Conservation (phyloP, 2,113 vertebrate species). For the Protobothrops mucrosquamatus region DNA sequence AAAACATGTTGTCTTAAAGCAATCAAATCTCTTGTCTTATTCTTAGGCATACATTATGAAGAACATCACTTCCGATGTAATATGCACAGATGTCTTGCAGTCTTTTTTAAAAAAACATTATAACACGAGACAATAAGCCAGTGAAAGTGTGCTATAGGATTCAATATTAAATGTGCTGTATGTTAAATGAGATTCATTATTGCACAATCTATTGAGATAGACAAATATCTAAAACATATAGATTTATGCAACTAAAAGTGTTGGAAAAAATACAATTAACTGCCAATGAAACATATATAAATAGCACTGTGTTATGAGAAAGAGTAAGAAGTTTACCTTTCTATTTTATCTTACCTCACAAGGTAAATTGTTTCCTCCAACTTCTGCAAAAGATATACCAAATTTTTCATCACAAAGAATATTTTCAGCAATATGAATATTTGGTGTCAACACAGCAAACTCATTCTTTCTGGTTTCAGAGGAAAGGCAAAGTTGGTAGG, state of each 20-base stretch:
- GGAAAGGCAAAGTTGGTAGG: conserved; percentile 12
- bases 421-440: conserved; percentile 42
- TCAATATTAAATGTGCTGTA: background rate
- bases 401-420: conserved; percentile 42
- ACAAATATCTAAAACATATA: background rate
- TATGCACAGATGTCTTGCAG: background rate
- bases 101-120: background rate
- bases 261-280: background rate
- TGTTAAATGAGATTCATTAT: background rate
- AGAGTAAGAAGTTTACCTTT: background rate
- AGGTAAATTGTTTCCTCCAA: background rate
- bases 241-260: background rate
- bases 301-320: background rate
- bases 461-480: conserved; percentile 46
- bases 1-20: background rate
- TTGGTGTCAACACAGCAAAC: conserved; percentile 49
- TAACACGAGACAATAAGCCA: background rate
- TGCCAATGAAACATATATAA: background rate
- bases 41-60: background rate
- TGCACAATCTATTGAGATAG: background rate
- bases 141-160: background rate
- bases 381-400: conserved; percentile 30
- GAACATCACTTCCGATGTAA: background rate
- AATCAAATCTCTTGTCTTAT: background rate
- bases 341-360: background rate